phyloP scores from a whole-genome alignment of 2,888 invertebrate species.

The Sclerodermus sp. region DNA sequence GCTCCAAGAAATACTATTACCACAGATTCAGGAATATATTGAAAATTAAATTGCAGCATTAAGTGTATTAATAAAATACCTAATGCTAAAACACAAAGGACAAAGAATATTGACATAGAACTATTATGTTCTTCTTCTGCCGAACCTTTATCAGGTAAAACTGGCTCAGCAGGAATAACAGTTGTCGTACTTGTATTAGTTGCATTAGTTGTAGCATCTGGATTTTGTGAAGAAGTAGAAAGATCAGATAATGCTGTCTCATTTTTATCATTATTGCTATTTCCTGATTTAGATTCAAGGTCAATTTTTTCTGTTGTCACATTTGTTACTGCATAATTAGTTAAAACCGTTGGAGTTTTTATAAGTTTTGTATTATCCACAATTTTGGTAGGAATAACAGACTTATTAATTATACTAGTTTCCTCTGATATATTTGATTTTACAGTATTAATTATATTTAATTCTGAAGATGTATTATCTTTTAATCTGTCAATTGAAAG shows the following conservation, averaged over 20 bases:
- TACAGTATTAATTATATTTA: too few species aligned
- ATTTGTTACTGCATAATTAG: too few species aligned
- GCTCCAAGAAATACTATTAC: slow-evolving; percentile 95
- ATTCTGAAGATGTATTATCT: too few species aligned
- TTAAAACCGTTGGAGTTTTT: too few species aligned
- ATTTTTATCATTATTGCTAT: slow-evolving; percentile 17
- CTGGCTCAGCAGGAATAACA: slow-evolving; percentile 71
- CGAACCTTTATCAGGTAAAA: slow-evolving; percentile 84
- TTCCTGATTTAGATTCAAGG: background rate
- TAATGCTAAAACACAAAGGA: slow-evolving; percentile 89
- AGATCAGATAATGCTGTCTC: slow-evolving; percentile 16
- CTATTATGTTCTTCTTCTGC: slow-evolving; percentile 96
- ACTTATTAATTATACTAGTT: too few species aligned
- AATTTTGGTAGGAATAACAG: too few species aligned
- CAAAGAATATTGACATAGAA: slow-evolving; percentile 97
- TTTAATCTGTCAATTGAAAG: too few species aligned
- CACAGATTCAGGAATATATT: slow-evolving; percentile 96
- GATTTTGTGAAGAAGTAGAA: slow-evolving; percentile 14
- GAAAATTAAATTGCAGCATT: slow-evolving; percentile 92
- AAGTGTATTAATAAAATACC: slow-evolving; percentile 93
- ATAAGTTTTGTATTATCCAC: too few species aligned
- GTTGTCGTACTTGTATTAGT: slow-evolving; percentile 55
- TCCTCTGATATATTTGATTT: too few species aligned
- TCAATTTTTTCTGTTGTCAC: too few species aligned
- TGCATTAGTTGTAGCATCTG: slow-evolving; percentile 19